Conservation (phyloP, 2,888 invertebrate genomes). For the Mesoligia furuncula region DNA sequence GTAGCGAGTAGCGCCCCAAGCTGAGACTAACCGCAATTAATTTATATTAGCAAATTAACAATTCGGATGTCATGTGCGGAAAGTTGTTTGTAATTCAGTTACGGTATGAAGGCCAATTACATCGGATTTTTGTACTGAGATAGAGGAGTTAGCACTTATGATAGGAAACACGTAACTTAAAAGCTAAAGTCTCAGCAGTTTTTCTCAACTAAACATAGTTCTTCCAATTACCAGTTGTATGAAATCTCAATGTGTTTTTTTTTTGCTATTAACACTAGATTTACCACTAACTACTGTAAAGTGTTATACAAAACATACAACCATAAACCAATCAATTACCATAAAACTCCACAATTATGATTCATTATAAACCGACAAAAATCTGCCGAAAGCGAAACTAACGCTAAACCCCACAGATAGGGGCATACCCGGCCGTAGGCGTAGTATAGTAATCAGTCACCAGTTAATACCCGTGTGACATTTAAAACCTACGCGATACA, state of each 20-base stretch:
- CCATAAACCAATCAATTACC: constrained; percentile 12
- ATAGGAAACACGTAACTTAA: not conserved
- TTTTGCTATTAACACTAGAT: not conserved
- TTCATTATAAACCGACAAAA: constrained; percentile 7
- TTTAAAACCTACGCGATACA: constrained; percentile 53
- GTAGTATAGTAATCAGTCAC: constrained; percentile 41
- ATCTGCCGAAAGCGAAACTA: constrained; percentile 10
- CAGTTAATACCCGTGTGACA: constrained; percentile 43
- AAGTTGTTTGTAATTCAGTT: constrained; percentile 37
- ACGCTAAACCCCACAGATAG: not conserved
- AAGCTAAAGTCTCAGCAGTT: not conserved
- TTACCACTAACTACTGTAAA: not conserved
- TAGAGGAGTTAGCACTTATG: not conserved
- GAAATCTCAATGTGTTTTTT: not conserved
- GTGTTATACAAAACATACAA: not conserved
- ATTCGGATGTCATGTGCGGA: constrained; percentile 20
- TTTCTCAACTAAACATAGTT: not conserved
- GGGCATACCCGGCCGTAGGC: constrained; percentile 17
- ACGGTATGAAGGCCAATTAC: not conserved
- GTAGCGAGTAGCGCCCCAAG: constrained; percentile 18
- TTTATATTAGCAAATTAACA: constrained; percentile 45
- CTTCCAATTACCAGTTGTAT: not conserved
- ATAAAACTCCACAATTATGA: constrained; percentile 25
- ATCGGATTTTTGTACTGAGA: not conserved
- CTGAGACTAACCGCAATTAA: constrained; percentile 30